These are phyloP conservation scores for Sinhomidia bicolor DNA, from an alignment of 2,888 invertebrate species.

Conservation along the genomic window DNA sequence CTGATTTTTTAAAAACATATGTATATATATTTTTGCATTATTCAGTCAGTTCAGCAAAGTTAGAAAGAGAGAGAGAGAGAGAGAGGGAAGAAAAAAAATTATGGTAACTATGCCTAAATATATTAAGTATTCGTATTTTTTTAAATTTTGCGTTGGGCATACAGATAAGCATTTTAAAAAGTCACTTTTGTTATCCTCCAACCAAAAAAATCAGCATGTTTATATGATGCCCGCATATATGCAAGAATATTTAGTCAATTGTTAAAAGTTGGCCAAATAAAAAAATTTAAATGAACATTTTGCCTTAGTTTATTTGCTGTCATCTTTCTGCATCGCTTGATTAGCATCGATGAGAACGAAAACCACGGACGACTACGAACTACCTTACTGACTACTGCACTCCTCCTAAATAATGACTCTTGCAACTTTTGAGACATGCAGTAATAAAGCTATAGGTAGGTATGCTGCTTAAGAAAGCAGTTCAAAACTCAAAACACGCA, in stretches of 20 bases:
- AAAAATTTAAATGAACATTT: slow-evolving; percentile 31
- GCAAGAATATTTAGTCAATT: slow-evolving; percentile 9
- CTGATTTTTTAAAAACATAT: no score
- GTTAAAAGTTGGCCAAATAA: slow-evolving; percentile 7
- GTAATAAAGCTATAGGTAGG: neutral
- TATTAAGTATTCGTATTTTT: neutral
- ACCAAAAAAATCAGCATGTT: neutral
- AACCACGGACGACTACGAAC: neutral
- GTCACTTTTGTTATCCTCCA: neutral
- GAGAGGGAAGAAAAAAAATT: no score
- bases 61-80: neutral
- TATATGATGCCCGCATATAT: slow-evolving; percentile 37
- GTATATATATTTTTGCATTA: no score
- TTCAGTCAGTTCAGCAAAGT: slow-evolving; percentile 17
- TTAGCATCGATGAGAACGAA: slow-evolving; percentile 41
- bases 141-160: neutral
- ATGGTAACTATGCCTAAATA: neutral
- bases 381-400: slow-evolving; percentile 39
- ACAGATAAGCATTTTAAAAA: neutral
- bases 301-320: slow-evolving; percentile 53
- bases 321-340: slow-evolving; percentile 23
- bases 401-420: slow-evolving; percentile 35
- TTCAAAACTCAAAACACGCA: neutral
- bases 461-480: neutral
- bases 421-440: slow-evolving; percentile 17